Percentiles rank a stretch among this genome's conserved stretches.
Conservation (phyloP, 2,113 vertebrate species). For the Cygnus buccinator region DNA sequence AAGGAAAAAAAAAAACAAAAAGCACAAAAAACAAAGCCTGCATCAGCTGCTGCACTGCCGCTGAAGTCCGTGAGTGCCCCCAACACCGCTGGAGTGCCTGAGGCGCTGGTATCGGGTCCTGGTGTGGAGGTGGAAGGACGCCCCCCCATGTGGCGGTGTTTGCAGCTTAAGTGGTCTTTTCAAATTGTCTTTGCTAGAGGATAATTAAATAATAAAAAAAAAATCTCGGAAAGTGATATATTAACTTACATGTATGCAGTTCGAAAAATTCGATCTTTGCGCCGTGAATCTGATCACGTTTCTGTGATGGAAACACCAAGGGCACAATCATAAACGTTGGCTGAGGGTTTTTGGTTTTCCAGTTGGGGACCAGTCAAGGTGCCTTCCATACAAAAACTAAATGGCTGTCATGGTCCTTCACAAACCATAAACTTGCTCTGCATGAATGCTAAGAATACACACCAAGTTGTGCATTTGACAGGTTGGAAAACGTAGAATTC, state of each 20-base stretch:
- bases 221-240: accelerated
- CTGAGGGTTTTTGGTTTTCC: not conserved
- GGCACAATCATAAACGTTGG: not conserved
- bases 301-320: not conserved
- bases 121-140: accelerated
- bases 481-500: not conserved
- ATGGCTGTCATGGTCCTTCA: not conserved
- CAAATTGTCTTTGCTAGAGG: not conserved
- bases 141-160: no score
- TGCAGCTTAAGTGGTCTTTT: not conserved
- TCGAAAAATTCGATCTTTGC: not conserved
- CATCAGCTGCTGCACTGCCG: no score
- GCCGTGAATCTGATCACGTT: not conserved
- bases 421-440: not conserved
- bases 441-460: not conserved
- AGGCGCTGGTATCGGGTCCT: no score
- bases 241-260: not conserved
- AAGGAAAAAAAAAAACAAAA: no score
- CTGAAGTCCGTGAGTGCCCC: not conserved
- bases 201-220: not conserved
- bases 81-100: not conserved
- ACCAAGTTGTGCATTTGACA: not conserved
- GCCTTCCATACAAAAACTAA: not conserved
- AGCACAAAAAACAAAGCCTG: no score
- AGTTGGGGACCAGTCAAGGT: not conserved